Evolutionary conservation across 2,797 vertebrate genomes (phyloP), one percentile per base, ranked within the genome.

Genomic region (Mus caroli): DNA sequence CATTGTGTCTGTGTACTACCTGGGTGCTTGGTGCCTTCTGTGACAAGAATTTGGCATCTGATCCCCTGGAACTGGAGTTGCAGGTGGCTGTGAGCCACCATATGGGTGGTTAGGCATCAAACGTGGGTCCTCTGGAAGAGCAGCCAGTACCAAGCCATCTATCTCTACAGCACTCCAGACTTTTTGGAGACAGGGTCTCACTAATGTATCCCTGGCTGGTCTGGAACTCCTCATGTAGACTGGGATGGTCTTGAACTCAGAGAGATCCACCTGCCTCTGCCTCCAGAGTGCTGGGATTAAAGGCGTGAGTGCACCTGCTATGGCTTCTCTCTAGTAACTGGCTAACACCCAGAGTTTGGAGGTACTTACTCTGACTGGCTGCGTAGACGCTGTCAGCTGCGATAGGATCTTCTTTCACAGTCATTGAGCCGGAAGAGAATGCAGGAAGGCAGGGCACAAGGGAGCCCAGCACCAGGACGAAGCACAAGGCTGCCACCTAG

Each of bases 401-500:
- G 56, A 98, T 96, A 90, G 99, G 98, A 34, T 99, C 98, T 64
- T 99, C 98, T 99, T 99, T 99, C 98, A 99, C 99, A 98, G 99
- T 99, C 98, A 99, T 99, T 86, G 99, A 99, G 97, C 99, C 96
- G 94, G 99, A 99, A 97, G 99, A 99, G 98, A 99, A 99, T 97
- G 98, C 98, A 3, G 98, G 98, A 97, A 99, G 98, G 98, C 99
- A 99, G 89, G 99, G 99, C 97, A 99, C 99, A 86, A 99, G 98
- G 97, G 99, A 99, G 97, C 99, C 99, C 98, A 99, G 98, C 98
- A 99, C 99, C 98, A 99, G 99, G 96, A 99, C 99, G 4, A 99
- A 99, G 98, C 99, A 99, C 98, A 99, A 96, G 89, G 98, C 99
- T 98, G 99, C 99, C 98, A 99, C 99, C 99, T 99, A 99, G 97